phyloP scores from a whole-genome alignment of 2,113 vertebrate species.

The Cheirogaleus medius region DNA sequence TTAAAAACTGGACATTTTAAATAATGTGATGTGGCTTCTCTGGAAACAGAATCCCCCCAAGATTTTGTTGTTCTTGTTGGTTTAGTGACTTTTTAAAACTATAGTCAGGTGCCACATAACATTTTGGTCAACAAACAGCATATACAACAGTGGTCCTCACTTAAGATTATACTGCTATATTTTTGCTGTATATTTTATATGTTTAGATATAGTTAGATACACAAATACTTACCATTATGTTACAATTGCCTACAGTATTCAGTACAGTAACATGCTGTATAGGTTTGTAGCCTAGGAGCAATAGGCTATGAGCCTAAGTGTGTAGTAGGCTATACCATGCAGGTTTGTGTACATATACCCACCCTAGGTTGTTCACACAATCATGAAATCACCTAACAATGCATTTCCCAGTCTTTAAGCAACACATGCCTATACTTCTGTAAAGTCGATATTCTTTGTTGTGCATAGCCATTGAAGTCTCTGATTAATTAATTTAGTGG shows the following conservation, averaged over 20 bases:
- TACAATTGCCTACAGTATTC: not conserved
- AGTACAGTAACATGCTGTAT: not conserved
- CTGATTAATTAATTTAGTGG: not conserved
- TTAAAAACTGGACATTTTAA: not conserved
- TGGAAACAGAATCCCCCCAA: not conserved
- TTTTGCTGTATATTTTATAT: not conserved
- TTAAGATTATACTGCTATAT: not conserved
- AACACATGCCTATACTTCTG: not conserved
- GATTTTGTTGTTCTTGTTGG: not conserved
- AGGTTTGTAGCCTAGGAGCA: not conserved
- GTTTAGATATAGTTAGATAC: not conserved
- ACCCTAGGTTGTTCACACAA: not conserved
- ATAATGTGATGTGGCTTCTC: not conserved
- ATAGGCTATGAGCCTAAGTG: not conserved
- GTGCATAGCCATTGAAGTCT: not conserved
- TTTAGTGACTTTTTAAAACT: not conserved
- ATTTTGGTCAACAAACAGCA: not conserved
- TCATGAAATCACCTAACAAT: not conserved
- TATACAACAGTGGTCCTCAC: not conserved
- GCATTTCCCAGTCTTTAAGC: not conserved
- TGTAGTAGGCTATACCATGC: not conserved
- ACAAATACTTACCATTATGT: not conserved
- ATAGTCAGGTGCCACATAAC: not conserved
- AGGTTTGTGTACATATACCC: not conserved
- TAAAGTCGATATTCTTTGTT: not conserved